Evolutionary conservation across 2,113 vertebrate species (phyloP).

Genomic region (Plestiodon gilberti): DNA sequence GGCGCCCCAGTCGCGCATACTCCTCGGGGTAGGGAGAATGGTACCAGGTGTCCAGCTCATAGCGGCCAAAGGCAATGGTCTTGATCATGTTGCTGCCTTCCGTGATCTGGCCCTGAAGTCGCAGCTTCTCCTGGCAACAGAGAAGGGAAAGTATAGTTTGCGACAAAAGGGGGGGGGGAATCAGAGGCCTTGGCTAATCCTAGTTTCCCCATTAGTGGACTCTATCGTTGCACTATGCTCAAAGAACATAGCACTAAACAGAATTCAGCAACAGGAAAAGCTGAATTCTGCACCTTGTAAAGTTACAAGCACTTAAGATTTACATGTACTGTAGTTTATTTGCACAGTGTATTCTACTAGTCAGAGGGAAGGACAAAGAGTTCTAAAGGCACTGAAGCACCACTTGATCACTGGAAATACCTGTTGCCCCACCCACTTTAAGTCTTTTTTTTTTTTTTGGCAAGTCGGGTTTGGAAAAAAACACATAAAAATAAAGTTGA

Average conservation of each 20-base stretch:
- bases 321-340: neutral
- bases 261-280: neutral
- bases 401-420: neutral
- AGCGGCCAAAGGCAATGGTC: constrained; percentile 97
- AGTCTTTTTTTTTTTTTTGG: neutral
- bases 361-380: neutral
- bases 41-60: constrained; percentile 98
- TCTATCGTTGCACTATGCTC: neutral
- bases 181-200: too few relatives aligned
- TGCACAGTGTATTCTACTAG: neutral
- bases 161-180: neutral
- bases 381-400: neutral
- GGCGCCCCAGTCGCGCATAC: constrained; percentile 93
- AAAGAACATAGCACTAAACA: neutral
- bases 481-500: neutral
- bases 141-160: neutral
- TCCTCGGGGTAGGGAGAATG: constrained; percentile 98
- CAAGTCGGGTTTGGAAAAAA: neutral
- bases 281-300: neutral
- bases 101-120: constrained; percentile 96
- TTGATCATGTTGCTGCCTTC: constrained; percentile 99
- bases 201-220: neutral
- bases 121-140: constrained; percentile 86
- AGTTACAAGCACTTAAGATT: neutral
- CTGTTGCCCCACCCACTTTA: neutral